Percentiles rank a stretch among this genome's conserved stretches.
Conservation (phyloP, 1,140 invertebrate species). For the Ips nitidus region DNA sequence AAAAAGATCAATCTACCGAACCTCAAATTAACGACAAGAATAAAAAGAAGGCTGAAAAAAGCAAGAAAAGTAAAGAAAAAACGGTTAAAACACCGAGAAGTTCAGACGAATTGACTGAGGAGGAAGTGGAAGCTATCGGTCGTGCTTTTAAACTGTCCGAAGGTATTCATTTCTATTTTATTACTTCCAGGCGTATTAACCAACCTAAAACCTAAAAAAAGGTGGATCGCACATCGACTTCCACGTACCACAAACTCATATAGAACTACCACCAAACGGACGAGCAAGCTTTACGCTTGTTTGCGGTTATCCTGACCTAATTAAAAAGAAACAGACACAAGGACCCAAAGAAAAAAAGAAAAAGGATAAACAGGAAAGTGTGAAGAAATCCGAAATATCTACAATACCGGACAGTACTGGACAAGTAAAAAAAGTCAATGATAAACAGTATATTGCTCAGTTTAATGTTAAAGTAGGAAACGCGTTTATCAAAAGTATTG, state of each 20-base stretch:
- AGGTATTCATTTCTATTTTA: neutral
- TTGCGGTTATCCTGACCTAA: conserved; percentile 22
- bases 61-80: conserved; percentile 13
- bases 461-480: conserved; percentile 35
- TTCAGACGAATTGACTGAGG: conserved; percentile 23
- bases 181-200: neutral
- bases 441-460: conserved; percentile 32
- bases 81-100: conserved; percentile 2
- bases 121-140: conserved; percentile 18
- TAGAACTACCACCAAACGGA: neutral
- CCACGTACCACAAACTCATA: conserved; percentile 5
- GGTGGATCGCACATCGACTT: conserved; percentile 16
- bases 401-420: too few relatives aligned
- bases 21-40: too few relatives aligned
- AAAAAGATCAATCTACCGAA: too few relatives aligned
- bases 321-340: conserved; percentile 15
- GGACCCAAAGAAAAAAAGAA: conserved; percentile 16
- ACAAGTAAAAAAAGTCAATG: conserved; percentile 1
- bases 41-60: conserved; percentile 18
- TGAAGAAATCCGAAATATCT: conserved; percentile 1
- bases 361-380: neutral
- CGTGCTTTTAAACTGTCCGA: neutral
- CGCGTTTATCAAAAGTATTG: conserved; percentile 24
- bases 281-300: conserved; percentile 11
- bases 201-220: conserved; percentile 1